Conservation (phyloP, 2,797 vertebrate genomes). For the Sebastes miniatus region DNA sequence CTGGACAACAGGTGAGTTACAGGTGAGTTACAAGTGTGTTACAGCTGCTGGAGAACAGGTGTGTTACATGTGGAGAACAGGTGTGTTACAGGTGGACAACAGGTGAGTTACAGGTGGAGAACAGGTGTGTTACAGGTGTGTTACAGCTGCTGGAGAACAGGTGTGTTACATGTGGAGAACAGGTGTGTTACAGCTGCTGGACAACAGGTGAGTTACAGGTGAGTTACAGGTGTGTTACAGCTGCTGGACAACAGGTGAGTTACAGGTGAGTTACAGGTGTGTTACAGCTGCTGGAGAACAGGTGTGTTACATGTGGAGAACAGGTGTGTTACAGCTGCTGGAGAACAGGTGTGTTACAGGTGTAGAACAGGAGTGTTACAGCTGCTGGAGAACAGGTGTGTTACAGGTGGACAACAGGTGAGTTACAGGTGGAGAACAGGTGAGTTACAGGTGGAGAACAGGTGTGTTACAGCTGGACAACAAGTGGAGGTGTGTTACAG, state of each 20-base stretch:
- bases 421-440: not conserved
- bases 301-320: not conserved
- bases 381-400: not conserved
- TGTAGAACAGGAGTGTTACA: no score
- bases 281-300: not conserved
- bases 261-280: no score
- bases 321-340: not conserved
- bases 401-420: no score
- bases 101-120: not conserved
- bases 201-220: not conserved
- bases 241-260: no score
- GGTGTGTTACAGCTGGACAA: no score
- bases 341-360: not conserved
- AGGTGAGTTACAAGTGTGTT: not conserved
- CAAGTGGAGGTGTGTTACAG: no score
- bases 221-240: not conserved
- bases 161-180: not conserved
- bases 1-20: not conserved
- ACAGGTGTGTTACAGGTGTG: not conserved
- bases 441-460: no score
- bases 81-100: no score
- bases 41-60: not conserved
- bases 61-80: accelerated
- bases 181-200: not conserved
- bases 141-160: no score